Percentiles rank a stretch among this genome's conserved stretches.
Conservation (phyloP, 2,797 vertebrate genomes). For the Anguilla anguilla region DNA sequence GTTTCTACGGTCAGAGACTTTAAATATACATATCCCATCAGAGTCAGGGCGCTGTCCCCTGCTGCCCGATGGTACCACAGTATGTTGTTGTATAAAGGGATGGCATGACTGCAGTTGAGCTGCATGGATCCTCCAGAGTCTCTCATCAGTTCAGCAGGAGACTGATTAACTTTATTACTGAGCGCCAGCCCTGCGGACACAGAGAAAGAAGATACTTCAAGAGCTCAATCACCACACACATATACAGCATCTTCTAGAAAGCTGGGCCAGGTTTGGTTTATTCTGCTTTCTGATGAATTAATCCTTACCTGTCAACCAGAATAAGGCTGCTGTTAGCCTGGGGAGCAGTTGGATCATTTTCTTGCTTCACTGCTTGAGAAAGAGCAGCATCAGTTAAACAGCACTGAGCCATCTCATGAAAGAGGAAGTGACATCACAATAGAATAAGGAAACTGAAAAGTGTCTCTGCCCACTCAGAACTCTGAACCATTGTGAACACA, state of each 20-base stretch:
- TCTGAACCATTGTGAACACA: too few species aligned
- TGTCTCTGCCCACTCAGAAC: not conserved
- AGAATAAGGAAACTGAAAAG: too few species aligned
- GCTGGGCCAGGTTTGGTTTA: not conserved
- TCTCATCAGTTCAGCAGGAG: constrained; percentile 45
- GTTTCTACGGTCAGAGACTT: not conserved
- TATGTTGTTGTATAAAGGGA: constrained; percentile 15
- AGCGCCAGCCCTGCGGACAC: not conserved
- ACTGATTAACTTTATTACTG: constrained; percentile 38
- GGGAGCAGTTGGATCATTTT: not conserved
- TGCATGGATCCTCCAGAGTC: constrained; percentile 10
- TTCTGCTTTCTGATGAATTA: not conserved
- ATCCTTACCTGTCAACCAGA: constrained; percentile 19
- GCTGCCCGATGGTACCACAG: constrained; percentile 42
- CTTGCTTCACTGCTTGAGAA: not conserved
- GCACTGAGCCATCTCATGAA: not conserved
- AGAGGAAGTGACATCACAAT: not conserved
- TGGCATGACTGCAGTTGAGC: constrained; percentile 37
- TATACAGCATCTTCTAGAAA: not conserved
- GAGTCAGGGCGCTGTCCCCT: constrained; percentile 17
- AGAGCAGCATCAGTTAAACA: not conserved
- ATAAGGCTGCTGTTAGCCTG: not conserved
- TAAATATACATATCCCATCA: constrained; percentile 37
- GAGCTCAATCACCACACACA: not conserved
- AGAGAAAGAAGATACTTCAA: not conserved